phyloP scores from a whole-genome alignment of 2,888 invertebrate genomes.

The Watsonalla binaria region DNA sequence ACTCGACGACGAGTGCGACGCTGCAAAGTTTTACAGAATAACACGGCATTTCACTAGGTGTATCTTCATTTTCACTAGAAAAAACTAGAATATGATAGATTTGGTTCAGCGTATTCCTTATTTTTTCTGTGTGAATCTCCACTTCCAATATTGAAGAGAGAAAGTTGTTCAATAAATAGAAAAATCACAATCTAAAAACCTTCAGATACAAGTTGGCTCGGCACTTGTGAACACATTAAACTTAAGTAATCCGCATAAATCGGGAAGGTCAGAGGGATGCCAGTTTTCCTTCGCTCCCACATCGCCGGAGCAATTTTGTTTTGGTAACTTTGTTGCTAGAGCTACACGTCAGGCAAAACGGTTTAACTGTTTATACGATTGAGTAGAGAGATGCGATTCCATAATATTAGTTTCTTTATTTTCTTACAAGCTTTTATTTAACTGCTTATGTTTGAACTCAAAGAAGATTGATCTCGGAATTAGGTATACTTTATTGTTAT shows the following conservation, averaged over 20 bases:
- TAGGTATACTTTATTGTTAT: not conserved
- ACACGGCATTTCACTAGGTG: too few relatives aligned
- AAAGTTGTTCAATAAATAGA: not conserved
- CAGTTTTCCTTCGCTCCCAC: slow-evolving; percentile 16
- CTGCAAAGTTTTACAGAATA: too few relatives aligned
- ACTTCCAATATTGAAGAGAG: not conserved
- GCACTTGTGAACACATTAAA: slow-evolving; percentile 6
- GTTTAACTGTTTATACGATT: not conserved
- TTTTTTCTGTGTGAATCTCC: too few relatives aligned
- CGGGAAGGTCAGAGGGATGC: slow-evolving; percentile 5
- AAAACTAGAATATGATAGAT: too few relatives aligned
- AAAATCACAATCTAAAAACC: not conserved
- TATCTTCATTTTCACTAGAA: too few relatives aligned
- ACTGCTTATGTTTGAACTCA: too few relatives aligned
- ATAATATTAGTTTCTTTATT: not conserved
- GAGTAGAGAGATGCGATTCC: not conserved
- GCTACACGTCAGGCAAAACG: not conserved
- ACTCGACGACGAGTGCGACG: too few relatives aligned
- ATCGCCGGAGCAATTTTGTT: slow-evolving; percentile 24
- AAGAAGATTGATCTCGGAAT: not conserved
- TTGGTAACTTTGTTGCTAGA: slow-evolving; percentile 18
- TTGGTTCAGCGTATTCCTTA: too few relatives aligned
- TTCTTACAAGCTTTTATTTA: too few relatives aligned
- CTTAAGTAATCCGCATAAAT: slow-evolving; percentile 8
- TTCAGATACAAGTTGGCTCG: not conserved